phyloP scores from a whole-genome alignment of 2,888 invertebrate genomes.

The Nebria brevicollis region DNA sequence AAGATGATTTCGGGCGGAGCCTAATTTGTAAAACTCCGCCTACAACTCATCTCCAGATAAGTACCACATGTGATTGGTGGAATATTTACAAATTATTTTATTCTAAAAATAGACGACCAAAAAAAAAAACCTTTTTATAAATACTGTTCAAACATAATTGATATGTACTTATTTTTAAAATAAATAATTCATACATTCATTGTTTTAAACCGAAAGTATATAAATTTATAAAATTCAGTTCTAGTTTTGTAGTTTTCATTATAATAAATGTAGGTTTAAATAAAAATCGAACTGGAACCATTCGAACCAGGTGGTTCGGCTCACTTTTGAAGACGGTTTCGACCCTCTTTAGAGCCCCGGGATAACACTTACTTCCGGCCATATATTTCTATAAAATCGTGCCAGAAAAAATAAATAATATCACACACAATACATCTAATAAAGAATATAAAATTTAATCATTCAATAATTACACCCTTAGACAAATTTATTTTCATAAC shows the following conservation, averaged over 20 bases:
- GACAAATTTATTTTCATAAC: too few relatives aligned
- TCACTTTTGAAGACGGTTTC: slow-evolving; percentile 36
- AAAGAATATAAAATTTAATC: neutral
- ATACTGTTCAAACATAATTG: too few relatives aligned
- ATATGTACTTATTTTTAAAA: too few relatives aligned
- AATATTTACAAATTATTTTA: slow-evolving; percentile 25
- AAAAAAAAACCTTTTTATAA: neutral
- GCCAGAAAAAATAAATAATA: neutral
- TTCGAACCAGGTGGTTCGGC: slow-evolving; percentile 30
- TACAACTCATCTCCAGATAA: slow-evolving; percentile 13
- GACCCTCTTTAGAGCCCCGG: slow-evolving; percentile 40
- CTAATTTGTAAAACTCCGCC: slow-evolving; percentile 28
- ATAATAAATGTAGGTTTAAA: neutral
- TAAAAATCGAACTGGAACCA: neutral
- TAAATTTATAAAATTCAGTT: too few relatives aligned
- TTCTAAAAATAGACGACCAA: slow-evolving; percentile 8
- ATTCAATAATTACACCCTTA: too few relatives aligned
- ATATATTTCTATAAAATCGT: neutral
- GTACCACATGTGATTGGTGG: slow-evolving; percentile 22
- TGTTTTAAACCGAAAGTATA: too few relatives aligned
- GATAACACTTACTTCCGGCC: slow-evolving; percentile 43
- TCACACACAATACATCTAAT: neutral
- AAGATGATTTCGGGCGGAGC: slow-evolving; percentile 32
- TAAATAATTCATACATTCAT: too few relatives aligned
- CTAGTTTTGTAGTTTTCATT: neutral